These are phyloP conservation scores for Plagodis pulveraria DNA, from an alignment of 2,888 invertebrate species.

Conservation along the genomic window DNA sequence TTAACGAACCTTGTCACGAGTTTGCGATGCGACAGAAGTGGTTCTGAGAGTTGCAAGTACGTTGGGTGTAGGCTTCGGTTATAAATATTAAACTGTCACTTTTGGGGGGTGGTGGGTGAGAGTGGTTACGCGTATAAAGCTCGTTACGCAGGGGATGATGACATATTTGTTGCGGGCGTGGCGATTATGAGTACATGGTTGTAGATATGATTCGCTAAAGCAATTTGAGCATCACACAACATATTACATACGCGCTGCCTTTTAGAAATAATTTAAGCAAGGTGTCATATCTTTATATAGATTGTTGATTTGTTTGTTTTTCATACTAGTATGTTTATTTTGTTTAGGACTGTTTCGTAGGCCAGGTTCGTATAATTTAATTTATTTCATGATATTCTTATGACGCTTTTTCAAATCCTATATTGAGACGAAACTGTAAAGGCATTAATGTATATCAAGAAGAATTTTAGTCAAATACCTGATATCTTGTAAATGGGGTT, in stretches of 20 bases:
- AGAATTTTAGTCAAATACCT: too few species aligned
- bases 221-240: neutral
- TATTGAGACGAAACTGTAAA: too few species aligned
- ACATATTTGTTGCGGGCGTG: conserved; percentile 54
- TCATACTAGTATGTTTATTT: conserved; percentile 9
- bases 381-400: conserved; percentile 4
- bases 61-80: conserved; percentile 74
- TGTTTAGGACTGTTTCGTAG: conserved; percentile 27
- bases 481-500: too few species aligned
- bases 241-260: neutral
- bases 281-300: neutral
- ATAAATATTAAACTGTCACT: conserved; percentile 78
- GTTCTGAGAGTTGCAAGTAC: conserved; percentile 55
- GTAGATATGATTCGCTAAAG: conserved; percentile 5
- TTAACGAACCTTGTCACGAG: conserved; percentile 81
- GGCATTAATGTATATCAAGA: too few species aligned
- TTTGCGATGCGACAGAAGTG: conserved; percentile 78
- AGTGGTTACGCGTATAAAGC: conserved; percentile 72
- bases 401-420: too few species aligned
- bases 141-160: conserved; percentile 56
- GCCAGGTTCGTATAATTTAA: conserved; percentile 20
- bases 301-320: neutral
- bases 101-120: conserved; percentile 49
- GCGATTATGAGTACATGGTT: conserved; percentile 29
- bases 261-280: too few species aligned